Conservation (phyloP, 2,888 invertebrate genomes). For the Xylocampa areola region DNA sequence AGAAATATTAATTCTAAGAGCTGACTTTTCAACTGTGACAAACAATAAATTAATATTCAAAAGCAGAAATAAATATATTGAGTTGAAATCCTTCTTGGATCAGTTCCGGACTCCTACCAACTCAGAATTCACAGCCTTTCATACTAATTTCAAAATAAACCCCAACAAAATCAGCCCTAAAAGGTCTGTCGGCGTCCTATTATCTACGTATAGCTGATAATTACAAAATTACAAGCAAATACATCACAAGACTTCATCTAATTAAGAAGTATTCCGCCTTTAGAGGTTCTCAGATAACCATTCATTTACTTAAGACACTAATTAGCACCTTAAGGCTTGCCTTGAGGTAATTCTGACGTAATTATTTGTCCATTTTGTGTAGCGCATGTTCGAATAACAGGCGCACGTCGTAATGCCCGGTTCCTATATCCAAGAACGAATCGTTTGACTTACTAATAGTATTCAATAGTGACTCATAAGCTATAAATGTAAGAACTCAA, state of each 20-base stretch:
- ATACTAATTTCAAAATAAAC: too few relatives aligned
- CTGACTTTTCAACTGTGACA: too few relatives aligned
- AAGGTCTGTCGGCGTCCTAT: too few relatives aligned
- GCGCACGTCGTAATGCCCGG: neutral
- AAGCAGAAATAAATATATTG: too few relatives aligned
- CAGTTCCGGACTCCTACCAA: too few relatives aligned
- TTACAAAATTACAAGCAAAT: constrained; percentile 1
- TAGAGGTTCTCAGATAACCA: constrained; percentile 4
- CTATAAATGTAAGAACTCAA: too few relatives aligned
- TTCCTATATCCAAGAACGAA: neutral
- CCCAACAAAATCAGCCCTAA: too few relatives aligned
- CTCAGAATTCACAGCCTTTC: too few relatives aligned
- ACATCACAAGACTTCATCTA: neutral
- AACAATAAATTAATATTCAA: too few relatives aligned
- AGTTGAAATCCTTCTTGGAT: too few relatives aligned
- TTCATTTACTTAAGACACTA: constrained; percentile 3
- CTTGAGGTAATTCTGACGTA: neutral
- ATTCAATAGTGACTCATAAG: too few relatives aligned
- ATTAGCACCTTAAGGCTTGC: constrained; percentile 12
- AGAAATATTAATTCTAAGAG: too few relatives aligned
- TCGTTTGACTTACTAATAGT: neutral
- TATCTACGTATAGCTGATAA: neutral
- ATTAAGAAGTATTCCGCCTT: constrained; percentile 3
- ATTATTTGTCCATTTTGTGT: neutral
- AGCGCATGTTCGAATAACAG: neutral